These are phyloP conservation scores for Enhydra lutris DNA, from an alignment of 2,113 vertebrate species.

Conservation along the genomic window DNA sequence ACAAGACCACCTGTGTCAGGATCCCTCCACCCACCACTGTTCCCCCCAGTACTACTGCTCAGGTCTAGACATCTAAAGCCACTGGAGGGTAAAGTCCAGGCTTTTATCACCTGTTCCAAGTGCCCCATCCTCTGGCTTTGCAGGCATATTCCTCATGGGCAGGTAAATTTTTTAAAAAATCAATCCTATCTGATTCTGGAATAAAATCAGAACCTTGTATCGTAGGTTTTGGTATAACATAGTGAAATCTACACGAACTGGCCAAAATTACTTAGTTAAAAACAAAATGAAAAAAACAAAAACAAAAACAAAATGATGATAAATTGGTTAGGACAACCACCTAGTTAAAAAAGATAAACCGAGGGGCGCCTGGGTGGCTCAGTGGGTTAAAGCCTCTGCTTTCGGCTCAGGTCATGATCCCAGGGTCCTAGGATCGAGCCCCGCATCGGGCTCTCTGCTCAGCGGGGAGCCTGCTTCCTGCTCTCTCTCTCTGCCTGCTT, in stretches of 20 bases:
- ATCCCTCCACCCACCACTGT: not conserved
- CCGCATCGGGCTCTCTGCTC: not conserved
- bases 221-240: not conserved
- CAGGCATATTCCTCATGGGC: not conserved
- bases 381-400: not conserved
- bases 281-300: not conserved
- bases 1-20: not conserved
- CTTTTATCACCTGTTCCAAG: not conserved
- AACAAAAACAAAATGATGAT: not conserved
- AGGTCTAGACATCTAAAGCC: not conserved
- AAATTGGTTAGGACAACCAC: not conserved
- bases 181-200: not conserved
- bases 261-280: constrained; percentile 7
- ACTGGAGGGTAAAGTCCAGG: not conserved
- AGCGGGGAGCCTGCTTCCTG: too few species aligned
- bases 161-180: not conserved
- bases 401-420: not conserved
- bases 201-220: not conserved
- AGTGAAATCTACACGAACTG: not conserved
- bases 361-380: not conserved
- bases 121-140: not conserved
- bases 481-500: too few species aligned
- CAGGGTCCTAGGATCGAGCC: not conserved
- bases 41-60: not conserved
- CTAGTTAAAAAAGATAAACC: not conserved